These are phyloP conservation scores for Acipenser oxyrinchus DNA, from an alignment of 2,797 vertebrate genomes.

Conservation along the genomic window DNA sequence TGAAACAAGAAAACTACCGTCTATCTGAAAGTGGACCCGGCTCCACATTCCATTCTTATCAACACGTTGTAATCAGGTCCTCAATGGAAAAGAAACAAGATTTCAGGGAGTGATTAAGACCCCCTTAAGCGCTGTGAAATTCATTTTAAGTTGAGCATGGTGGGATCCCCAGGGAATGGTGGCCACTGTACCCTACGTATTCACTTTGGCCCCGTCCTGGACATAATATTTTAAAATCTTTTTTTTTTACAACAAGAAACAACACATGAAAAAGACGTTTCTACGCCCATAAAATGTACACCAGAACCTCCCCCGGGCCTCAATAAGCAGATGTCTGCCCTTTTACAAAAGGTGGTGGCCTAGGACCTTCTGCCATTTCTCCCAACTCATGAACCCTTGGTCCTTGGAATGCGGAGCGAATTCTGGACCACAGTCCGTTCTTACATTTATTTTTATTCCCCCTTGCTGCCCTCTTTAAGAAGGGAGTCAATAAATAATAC, in stretches of 20 bases:
- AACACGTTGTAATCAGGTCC: too few relatives aligned
- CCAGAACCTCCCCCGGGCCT: too few relatives aligned
- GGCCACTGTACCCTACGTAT: neutral
- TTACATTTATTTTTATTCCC: neutral
- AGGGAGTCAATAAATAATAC: slow-evolving; percentile 16
- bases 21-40: too few relatives aligned
- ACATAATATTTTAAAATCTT: slow-evolving; percentile 2
- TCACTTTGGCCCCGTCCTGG: neutral
- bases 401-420: too few relatives aligned
- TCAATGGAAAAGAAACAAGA: neutral
- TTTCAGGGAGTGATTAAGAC: slow-evolving; percentile 4
- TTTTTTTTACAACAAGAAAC: neutral
- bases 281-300: too few relatives aligned
- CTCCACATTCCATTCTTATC: too few relatives aligned
- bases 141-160: neutral
- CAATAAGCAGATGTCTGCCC: too few relatives aligned
- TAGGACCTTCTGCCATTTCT: too few relatives aligned
- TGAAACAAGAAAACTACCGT: too few relatives aligned
- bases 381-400: too few relatives aligned
- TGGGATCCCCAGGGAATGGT: neutral
- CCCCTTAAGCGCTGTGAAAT: neutral
- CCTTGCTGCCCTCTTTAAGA: neutral
- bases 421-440: too few relatives aligned
- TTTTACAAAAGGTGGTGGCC: too few relatives aligned
- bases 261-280: slow-evolving; percentile 3